phyloP scores from a whole-genome alignment of 2,888 invertebrate genomes.

The Callosobruchus maculatus region DNA sequence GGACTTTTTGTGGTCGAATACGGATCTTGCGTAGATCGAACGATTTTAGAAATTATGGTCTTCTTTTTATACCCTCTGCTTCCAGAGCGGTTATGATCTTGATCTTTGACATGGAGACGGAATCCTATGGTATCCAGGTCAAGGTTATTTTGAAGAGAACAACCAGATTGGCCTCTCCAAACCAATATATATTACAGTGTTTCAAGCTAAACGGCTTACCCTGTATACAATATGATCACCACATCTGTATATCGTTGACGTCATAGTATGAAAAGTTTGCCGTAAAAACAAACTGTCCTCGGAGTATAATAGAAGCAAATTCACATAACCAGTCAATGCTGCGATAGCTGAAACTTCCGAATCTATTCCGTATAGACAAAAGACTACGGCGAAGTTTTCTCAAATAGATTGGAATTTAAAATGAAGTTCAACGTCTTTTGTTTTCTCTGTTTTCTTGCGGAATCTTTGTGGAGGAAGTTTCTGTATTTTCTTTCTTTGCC shows the following conservation, averaged over 20 bases:
- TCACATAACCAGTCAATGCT: constrained; percentile 15
- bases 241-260: not conserved
- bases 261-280: constrained; percentile 1
- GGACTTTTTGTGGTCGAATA: too few species aligned
- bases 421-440: constrained; percentile 30
- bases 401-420: constrained; percentile 38
- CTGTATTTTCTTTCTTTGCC: not conserved
- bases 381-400: constrained; percentile 34
- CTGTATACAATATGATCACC: not conserved
- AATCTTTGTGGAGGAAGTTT: constrained; percentile 21
- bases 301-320: constrained; percentile 19
- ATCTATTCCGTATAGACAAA: constrained; percentile 36
- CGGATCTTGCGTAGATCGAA: too few species aligned
- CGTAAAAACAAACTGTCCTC: constrained; percentile 17
- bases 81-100: too few species aligned
- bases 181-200: too few species aligned
- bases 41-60: too few species aligned
- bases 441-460: constrained; percentile 18
- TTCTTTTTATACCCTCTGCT: too few species aligned
- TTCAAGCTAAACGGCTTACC: too few species aligned
- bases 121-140: too few species aligned
- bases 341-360: constrained; percentile 26
- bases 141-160: too few species aligned
- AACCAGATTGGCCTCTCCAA: too few species aligned
- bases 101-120: too few species aligned